Evolutionary conservation across 2,888 invertebrate species (phyloP).

Genomic region (Lamellibrachia satsuma): DNA sequence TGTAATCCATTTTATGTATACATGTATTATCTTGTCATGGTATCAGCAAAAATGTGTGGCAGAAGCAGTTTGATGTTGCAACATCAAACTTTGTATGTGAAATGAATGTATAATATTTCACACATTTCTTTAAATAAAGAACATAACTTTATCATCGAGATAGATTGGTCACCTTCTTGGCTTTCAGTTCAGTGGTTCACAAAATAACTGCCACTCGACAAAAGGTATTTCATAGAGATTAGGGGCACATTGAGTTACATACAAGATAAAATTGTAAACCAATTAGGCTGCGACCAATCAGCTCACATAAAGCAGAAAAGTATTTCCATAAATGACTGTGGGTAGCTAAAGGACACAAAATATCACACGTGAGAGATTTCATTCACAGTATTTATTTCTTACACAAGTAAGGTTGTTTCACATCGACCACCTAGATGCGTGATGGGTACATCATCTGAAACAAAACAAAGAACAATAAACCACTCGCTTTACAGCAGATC

Average conservation of each 20-base stretch:
- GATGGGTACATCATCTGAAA: constrained; percentile 73
- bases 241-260: too few relatives aligned
- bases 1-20: not conserved
- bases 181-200: too few relatives aligned
- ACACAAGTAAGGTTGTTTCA: not conserved
- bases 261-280: too few relatives aligned
- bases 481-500: not conserved
- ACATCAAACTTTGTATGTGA: not conserved
- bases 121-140: too few relatives aligned
- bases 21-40: not conserved
- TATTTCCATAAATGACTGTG: too few relatives aligned
- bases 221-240: too few relatives aligned
- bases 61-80: not conserved
- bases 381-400: constrained; percentile 17
- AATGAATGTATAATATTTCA: not conserved
- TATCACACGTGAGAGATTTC: not conserved
- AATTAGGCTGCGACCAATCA: too few relatives aligned
- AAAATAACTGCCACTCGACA: too few relatives aligned
- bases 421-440: constrained; percentile 65
- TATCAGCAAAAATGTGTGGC: not conserved
- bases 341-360: not conserved
- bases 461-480: constrained; percentile 41
- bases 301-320: too few relatives aligned
- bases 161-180: too few relatives aligned
- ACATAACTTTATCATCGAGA: too few relatives aligned